phyloP scores from a whole-genome alignment of 2,888 invertebrate species.

The Meteorus cinctellus region DNA sequence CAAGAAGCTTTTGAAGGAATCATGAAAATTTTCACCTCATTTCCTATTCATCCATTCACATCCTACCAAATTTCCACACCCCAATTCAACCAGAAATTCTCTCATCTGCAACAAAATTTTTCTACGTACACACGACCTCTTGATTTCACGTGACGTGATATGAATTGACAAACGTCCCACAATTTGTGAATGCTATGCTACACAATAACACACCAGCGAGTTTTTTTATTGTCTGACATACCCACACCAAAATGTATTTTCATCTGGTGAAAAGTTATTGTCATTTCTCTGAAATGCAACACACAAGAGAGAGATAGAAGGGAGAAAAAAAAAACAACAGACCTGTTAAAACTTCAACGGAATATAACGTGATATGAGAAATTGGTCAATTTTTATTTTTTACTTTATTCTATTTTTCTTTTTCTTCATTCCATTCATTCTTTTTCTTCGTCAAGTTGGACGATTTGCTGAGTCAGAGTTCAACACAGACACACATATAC shows the following conservation, averaged over 20 bases:
- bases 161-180: too few species aligned
- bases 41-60: too few species aligned
- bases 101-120: too few species aligned
- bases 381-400: slow-evolving; percentile 24
- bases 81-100: too few species aligned
- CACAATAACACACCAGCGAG: too few species aligned
- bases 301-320: background rate
- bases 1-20: too few species aligned
- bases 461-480: background rate
- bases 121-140: too few species aligned
- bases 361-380: slow-evolving; percentile 4
- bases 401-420: background rate
- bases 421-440: slow-evolving; percentile 1
- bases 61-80: too few species aligned
- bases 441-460: slow-evolving; percentile 28
- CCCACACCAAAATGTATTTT: background rate
- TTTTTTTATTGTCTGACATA: background rate
- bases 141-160: too few species aligned
- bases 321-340: background rate
- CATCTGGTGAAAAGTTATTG: background rate
- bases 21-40: too few species aligned
- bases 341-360: background rate
- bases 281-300: background rate
- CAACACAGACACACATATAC: background rate
- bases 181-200: too few species aligned